Base-by-base conservation (phyloP, 92 coral and sea anemone species). In the Diadumene lineata region DNA sequence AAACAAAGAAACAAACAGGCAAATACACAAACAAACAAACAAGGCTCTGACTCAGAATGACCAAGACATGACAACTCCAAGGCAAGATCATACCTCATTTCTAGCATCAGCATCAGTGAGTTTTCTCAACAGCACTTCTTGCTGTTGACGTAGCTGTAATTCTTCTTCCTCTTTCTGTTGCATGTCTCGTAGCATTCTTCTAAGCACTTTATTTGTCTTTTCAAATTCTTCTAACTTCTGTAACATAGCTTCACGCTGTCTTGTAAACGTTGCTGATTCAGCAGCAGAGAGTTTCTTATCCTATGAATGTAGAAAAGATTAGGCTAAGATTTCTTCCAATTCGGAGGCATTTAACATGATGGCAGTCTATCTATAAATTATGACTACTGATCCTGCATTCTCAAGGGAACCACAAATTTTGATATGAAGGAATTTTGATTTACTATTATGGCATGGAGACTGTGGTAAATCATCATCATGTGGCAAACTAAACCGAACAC, bases 141-240 rank as follows among this genome's bases (percentile, higher is more conserved):
- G 90, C 43, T 82, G 97, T 61, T 88, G 92, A 66, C 79, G 81
- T 27, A 91, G 78, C 48, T 90, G 85, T 60, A 60, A 74, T 10
- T 92, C 90, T 29, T 88, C 93, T 51, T 87, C 93, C 98, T 94
- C 98, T 28, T 87, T 83, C 18, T 74, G 88, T 34, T 90, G 92
- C 50, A 76, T 82, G 53, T 94, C 98, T 61, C 91, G 82, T n/a
- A 94, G 89, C 44, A 94, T 61, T 61, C 93, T 86, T 34, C 98
- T 64, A 33, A 91, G 68, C 17, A 81, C 92, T 70, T 89, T 89
- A 67, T 94, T 94, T 24, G 98, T 94, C 63, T 85, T 81, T 75
- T 91, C 97, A 88, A 94, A 94, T 71, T 94, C 98, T n/a, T 89
- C 91, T 55, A 94, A 68, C 74, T 94, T 94, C 69, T 89, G 91